These are phyloP conservation scores for Mythimna loreyi DNA, from an alignment of 2,888 invertebrate genomes.

Conservation along the genomic window DNA sequence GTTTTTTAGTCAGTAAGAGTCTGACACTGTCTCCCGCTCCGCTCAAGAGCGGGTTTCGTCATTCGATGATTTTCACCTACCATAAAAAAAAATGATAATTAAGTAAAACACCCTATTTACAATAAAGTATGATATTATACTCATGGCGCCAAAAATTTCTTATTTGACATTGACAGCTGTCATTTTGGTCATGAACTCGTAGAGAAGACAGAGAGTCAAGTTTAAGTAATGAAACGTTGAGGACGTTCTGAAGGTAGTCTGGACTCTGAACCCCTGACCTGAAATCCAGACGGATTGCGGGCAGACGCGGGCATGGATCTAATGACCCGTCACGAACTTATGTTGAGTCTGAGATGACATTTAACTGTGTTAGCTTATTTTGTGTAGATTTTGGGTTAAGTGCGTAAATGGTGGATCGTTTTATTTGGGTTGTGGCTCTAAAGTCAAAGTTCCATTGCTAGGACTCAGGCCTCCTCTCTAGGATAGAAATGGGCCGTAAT, in stretches of 20 bases:
- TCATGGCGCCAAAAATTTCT: background rate
- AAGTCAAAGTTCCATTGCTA: no score
- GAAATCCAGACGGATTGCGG: conserved; percentile 26
- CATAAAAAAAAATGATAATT: no score
- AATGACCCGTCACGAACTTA: conserved; percentile 21
- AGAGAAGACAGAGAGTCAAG: conserved; percentile 9
- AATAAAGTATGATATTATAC: no score
- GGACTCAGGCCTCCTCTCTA: no score
- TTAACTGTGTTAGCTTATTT: conserved; percentile 9
- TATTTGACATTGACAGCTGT: conserved; percentile 43
- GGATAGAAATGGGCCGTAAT: no score
- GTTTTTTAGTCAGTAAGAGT: no score
- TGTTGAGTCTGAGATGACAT: conserved; percentile 17
- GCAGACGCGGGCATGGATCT: conserved; percentile 22
- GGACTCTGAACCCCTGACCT: conserved; percentile 51
- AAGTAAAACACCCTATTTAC: no score
- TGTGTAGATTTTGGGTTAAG: background rate
- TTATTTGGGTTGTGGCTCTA: no score
- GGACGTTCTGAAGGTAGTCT: conserved; percentile 57
- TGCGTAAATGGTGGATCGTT: background rate
- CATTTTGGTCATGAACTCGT: conserved; percentile 36
- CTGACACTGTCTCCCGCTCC: no score
- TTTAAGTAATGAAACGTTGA: conserved; percentile 17
- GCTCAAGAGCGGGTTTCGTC: no score
- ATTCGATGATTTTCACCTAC: no score